Percentiles rank a stretch among this genome's conserved stretches.
These are phyloP conservation scores for Chrysodeixis includens DNA, from an alignment of 2,888 invertebrate genomes.

Conservation along the genomic window DNA sequence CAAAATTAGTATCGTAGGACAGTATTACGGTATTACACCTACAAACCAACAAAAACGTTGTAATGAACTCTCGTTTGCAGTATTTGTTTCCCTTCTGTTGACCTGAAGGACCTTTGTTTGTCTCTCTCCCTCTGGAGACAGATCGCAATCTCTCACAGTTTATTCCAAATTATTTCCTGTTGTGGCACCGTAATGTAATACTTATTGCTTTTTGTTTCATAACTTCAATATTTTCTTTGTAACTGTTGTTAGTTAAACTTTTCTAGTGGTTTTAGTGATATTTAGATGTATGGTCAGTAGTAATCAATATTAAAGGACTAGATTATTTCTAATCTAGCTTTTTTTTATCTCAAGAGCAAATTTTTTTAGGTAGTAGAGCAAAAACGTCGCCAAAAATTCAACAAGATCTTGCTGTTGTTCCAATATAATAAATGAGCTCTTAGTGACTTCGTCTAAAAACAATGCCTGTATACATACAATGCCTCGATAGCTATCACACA, in stretches of 20 bases:
- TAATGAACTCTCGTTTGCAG: slow-evolving; percentile 20
- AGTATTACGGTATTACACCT: not conserved
- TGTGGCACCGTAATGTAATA: not conserved
- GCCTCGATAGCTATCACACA: slow-evolving; percentile 20
- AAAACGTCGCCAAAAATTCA: no score
- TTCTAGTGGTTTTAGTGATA: no score
- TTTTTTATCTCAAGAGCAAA: no score
- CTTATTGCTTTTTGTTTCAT: not conserved
- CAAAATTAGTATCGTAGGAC: no score
- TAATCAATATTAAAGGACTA: no score
- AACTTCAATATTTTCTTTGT: not conserved
- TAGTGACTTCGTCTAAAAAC: not conserved
- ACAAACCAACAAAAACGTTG: slow-evolving; percentile 15
- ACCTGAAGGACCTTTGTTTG: slow-evolving; percentile 30
- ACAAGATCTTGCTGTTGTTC: no score
- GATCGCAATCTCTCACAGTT: not conserved
- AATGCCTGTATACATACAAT: slow-evolving; percentile 2
- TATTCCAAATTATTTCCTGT: not conserved
- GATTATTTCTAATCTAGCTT: no score
- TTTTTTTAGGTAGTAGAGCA: no score
- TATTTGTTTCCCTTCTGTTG: slow-evolving; percentile 15
- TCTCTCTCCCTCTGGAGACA: slow-evolving; percentile 9
- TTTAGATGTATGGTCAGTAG: no score
- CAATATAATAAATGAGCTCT: not conserved
- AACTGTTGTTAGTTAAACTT: not conserved